Percentiles rank a stretch among this genome's conserved stretches.
Conservation (phyloP, 2,797 vertebrate species). For the Chlorospingus flavigularis region DNA sequence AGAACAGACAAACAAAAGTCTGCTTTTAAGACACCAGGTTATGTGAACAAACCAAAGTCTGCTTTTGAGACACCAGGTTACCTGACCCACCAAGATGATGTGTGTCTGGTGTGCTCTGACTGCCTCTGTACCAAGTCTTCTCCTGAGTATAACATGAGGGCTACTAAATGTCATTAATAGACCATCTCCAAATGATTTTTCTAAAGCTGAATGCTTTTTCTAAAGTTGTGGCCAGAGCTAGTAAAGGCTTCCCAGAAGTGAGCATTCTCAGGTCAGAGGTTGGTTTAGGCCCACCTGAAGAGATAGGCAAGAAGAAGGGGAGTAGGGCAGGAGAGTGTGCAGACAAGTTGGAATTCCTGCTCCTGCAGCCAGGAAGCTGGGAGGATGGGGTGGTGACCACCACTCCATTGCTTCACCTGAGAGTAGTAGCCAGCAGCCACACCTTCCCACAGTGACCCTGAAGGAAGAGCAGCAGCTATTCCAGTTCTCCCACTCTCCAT, state of each 20-base stretch:
- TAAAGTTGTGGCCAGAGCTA: not conserved
- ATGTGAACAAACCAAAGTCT: not conserved
- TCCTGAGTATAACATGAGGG: not conserved
- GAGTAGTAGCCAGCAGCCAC: not conserved
- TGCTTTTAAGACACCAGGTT: not conserved
- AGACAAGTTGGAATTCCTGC: not conserved
- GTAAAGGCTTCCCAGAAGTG: not conserved
- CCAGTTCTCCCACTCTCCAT: not conserved
- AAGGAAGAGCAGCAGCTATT: not conserved
- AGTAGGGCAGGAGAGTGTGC: accelerated
- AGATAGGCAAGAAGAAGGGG: not conserved
- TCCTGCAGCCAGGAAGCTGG: not conserved
- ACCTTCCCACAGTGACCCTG: not conserved
- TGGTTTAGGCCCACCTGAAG: not conserved
- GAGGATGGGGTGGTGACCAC: not conserved
- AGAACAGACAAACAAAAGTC: not conserved
- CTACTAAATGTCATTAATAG: not conserved
- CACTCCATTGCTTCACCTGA: not conserved
- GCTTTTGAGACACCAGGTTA: not conserved
- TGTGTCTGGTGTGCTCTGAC: not conserved
- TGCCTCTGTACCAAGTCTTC: not conserved
- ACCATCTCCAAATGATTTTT: not conserved
- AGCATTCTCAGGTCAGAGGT: not conserved
- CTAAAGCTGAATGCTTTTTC: not conserved
- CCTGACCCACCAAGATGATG: accelerated